phyloP scores from a whole-genome alignment of 2,113 vertebrate genomes.

The Pachypanchax playfairii region DNA sequence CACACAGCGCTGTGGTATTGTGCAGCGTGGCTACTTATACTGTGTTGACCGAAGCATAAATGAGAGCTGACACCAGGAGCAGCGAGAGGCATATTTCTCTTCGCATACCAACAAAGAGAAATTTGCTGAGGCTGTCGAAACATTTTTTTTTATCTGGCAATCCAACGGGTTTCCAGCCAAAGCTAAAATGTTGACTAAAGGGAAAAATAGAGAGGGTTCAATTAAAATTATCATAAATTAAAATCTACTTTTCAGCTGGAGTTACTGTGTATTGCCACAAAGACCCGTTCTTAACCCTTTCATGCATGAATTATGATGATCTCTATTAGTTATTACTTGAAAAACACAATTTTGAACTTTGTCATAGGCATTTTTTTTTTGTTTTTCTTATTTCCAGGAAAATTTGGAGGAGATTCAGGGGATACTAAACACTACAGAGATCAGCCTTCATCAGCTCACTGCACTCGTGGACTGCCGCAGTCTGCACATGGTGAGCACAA shows the following conservation, averaged over 20 bases:
- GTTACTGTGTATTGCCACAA: not conserved
- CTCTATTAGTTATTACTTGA: no score
- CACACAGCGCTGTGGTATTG: constrained; percentile 51
- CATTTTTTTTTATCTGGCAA: constrained; percentile 32
- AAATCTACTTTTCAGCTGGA: constrained; percentile 42
- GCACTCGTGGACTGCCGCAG: constrained; percentile 97
- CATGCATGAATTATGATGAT: no score
- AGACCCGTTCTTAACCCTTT: not conserved
- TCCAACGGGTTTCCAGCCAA: constrained; percentile 17
- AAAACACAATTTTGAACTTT: no score
- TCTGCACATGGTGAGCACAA: constrained; percentile 91
- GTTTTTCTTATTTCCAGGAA: constrained; percentile 76
- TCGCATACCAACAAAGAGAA: constrained; percentile 46
- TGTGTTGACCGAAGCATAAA: constrained; percentile 63
- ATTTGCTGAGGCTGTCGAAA: constrained; percentile 65
- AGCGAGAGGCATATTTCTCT: constrained; percentile 50
- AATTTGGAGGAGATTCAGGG: constrained; percentile 88
- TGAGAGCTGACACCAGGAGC: constrained; percentile 58
- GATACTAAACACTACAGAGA: constrained; percentile 91
- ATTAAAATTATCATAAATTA: constrained; percentile 37
- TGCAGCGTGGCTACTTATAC: constrained; percentile 47
- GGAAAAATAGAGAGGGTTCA: constrained; percentile 1
- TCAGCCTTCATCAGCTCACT: constrained; percentile 94
- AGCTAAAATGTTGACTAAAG: constrained; percentile 16
- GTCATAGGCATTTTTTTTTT: no score